phyloP scores from a whole-genome alignment of 2,797 vertebrate species.

The Austrolebias charrua region DNA sequence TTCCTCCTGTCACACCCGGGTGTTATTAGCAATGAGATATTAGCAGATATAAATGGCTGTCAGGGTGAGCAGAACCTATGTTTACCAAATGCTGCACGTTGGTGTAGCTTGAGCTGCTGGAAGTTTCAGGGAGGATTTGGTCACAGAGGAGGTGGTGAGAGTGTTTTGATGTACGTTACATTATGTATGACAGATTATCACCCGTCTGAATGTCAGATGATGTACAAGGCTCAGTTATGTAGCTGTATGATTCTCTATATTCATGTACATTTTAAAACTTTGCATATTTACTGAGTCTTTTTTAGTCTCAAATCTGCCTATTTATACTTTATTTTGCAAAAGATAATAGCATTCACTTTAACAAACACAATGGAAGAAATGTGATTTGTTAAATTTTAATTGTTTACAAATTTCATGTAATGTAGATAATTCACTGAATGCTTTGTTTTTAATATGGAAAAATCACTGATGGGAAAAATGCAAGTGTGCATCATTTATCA shows the following conservation, averaged over 20 bases:
- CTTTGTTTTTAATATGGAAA: too few species aligned
- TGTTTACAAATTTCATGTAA: too few species aligned
- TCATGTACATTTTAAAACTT: background rate
- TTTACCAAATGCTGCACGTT: constrained; percentile 22
- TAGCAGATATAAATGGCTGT: background rate
- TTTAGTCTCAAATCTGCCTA: too few species aligned
- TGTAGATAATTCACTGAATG: too few species aligned
- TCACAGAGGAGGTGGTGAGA: background rate
- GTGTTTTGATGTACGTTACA: background rate
- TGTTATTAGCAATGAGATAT: constrained; percentile 29
- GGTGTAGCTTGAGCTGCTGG: background rate
- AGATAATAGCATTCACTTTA: too few species aligned
- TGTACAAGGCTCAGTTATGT: background rate
- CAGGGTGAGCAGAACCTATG: constrained; percentile 8
- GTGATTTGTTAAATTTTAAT: too few species aligned
- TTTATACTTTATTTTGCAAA: too few species aligned
- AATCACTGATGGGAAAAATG: too few species aligned
- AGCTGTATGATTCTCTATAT: background rate
- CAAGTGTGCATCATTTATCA: too few species aligned
- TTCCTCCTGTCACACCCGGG: constrained; percentile 51
- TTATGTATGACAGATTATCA: background rate
- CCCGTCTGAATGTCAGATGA: background rate
- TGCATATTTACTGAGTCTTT: background rate
- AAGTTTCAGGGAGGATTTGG: background rate
- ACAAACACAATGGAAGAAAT: too few species aligned